Conservation (phyloP, 2,888 invertebrate species). For the Diloba caeruleocephala region DNA sequence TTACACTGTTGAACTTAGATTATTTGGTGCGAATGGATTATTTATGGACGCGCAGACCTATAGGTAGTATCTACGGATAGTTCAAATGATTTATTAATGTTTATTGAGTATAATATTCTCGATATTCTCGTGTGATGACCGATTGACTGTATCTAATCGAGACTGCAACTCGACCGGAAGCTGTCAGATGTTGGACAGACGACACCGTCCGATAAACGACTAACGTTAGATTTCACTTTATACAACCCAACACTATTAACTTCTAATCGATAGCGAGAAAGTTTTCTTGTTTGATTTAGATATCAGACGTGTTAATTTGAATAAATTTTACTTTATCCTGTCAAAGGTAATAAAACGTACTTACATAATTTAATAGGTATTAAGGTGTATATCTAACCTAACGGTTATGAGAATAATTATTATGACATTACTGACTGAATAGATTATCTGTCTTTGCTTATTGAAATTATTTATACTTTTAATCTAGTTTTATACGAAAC, state of each 20-base stretch:
- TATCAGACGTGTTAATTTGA: not conserved
- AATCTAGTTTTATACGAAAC: slow-evolving; percentile 16
- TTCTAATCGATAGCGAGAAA: slow-evolving; percentile 30
- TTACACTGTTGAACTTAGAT: no score
- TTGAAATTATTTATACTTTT: slow-evolving; percentile 26
- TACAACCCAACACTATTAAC: slow-evolving; percentile 16
- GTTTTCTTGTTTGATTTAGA: slow-evolving; percentile 24
- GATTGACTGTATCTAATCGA: slow-evolving; percentile 62
- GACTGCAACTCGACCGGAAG: slow-evolving; percentile 64
- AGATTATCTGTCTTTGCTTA: no score
- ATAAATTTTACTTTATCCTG: not conserved
- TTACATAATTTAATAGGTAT: no score
- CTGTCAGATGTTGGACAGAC: slow-evolving; percentile 62
- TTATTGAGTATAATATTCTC: not conserved
- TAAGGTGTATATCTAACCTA: no score
- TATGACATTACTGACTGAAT: no score
- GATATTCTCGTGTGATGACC: slow-evolving; percentile 49
- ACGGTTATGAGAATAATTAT: no score
- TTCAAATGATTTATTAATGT: no score
- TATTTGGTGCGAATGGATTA: slow-evolving; percentile 26
- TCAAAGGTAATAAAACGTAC: no score
- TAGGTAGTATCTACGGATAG: no score
- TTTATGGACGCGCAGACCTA: slow-evolving; percentile 24
- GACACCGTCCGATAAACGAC: slow-evolving; percentile 50
- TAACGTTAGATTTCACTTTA: slow-evolving; percentile 38